A percentile compares a stretch with the other conserved stretches of the same genome.
Evolutionary conservation across 1,140 invertebrate genomes (phyloP).

Genomic region (Drosophila persimilis): DNA sequence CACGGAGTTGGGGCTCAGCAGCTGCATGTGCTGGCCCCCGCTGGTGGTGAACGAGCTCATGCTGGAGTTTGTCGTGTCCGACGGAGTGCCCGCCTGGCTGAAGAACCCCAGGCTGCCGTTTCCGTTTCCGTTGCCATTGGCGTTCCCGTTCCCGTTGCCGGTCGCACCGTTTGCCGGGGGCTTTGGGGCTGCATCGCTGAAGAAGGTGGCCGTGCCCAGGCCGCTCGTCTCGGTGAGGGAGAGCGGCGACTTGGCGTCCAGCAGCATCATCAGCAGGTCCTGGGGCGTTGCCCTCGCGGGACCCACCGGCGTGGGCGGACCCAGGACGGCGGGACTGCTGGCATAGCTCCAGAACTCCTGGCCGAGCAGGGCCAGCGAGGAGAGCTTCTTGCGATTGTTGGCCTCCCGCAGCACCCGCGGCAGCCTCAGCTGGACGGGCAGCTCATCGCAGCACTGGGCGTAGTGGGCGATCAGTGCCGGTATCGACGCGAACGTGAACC

Average conservation of each 20-base stretch:
- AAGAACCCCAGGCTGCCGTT: conserved; percentile 67
- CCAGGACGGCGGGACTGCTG: conserved; percentile 87
- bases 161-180: conserved; percentile 14
- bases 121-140: conserved; percentile 33
- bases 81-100: conserved; percentile 85
- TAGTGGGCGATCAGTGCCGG: conserved; percentile 96
- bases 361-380: conserved; percentile 94
- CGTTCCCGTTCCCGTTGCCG: neutral
- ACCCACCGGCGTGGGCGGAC: conserved; percentile 67
- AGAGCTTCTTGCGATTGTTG: conserved; percentile 93
- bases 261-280: conserved; percentile 84
- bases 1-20: conserved; percentile 85
- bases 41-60: conserved; percentile 87
- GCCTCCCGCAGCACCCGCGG: conserved; percentile 93
- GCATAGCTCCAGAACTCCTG: conserved; percentile 97
- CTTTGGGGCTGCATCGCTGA: conserved; percentile 58
- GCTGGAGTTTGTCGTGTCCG: conserved; percentile 86
- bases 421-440: conserved; percentile 94
- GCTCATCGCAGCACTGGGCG: conserved; percentile 95
- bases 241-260: conserved; percentile 81
- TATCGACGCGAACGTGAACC: conserved; percentile 95
- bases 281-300: neutral
- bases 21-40: conserved; percentile 82
- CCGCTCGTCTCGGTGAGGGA: conserved; percentile 80
- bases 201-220: conserved; percentile 77